Percentiles rank a stretch among this genome's conserved stretches.
Conservation (phyloP, 2,888 invertebrate species). For the Camptogramma bilineatum region DNA sequence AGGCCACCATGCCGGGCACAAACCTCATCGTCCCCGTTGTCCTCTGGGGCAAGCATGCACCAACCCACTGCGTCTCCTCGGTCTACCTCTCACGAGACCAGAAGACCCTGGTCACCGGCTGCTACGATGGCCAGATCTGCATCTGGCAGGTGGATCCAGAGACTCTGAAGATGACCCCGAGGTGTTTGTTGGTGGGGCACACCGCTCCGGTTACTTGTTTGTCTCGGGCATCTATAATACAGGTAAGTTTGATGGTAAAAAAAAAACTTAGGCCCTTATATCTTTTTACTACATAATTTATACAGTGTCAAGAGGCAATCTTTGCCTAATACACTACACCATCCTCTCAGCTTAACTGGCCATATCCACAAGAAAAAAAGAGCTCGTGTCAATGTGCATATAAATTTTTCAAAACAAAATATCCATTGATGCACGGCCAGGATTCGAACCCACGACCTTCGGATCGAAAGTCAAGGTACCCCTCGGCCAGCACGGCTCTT, state of each 20-base stretch:
- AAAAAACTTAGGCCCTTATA: too few species aligned
- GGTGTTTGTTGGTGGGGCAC: conserved; percentile 96
- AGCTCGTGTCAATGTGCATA: too few species aligned
- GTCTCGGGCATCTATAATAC: conserved; percentile 91
- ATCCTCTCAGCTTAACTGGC: too few species aligned
- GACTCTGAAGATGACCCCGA: conserved; percentile 94
- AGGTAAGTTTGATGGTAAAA: conserved; percentile 65
- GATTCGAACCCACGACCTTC: too few species aligned
- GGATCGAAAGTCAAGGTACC: too few species aligned
- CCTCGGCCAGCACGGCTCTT: too few species aligned
- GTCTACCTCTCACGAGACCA: conserved; percentile 96
- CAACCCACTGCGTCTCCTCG: conserved; percentile 98
- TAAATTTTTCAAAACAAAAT: too few species aligned
- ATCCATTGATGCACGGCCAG: too few species aligned
- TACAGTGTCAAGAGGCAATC: too few species aligned
- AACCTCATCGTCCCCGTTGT: conserved; percentile 98
- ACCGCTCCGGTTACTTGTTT: conserved; percentile 97
- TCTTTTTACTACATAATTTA: too few species aligned
- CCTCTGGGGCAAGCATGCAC: conserved; percentile 98
- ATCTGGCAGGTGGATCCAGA: conserved; percentile 94
- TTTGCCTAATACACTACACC: too few species aligned
- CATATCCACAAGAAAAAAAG: too few species aligned
- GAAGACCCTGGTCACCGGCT: conserved; percentile 96
- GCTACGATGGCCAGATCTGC: conserved; percentile 99
- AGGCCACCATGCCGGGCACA: conserved; percentile 88